Evolutionary conservation across 2,888 invertebrate genomes (phyloP).

Genomic region (Alloplasta piceator): DNA sequence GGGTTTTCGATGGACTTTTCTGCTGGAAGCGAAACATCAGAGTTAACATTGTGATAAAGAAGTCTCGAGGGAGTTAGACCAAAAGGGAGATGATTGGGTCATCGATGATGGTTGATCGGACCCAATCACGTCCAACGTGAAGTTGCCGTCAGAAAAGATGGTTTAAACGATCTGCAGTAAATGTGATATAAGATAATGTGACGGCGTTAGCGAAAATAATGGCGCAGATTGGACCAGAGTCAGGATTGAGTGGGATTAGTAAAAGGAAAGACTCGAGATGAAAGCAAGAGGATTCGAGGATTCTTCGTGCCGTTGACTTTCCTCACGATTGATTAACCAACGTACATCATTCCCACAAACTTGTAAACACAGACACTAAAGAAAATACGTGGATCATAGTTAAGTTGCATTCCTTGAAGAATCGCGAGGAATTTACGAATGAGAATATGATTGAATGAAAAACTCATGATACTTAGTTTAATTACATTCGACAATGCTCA

Average conservation of each 20-base stretch:
- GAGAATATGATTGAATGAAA: background rate
- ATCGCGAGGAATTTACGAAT: conserved; percentile 62
- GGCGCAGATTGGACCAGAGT: conserved; percentile 20
- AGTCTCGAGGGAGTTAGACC: background rate
- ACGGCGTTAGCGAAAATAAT: conserved; percentile 55
- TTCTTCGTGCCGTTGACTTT: conserved; percentile 37
- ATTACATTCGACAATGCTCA: conserved; percentile 46
- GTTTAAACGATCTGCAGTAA: conserved; percentile 29
- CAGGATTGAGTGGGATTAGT: conserved; percentile 20
- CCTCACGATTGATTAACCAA: conserved; percentile 47
- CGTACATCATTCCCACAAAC: conserved; percentile 74
- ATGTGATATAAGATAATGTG: conserved; percentile 63
- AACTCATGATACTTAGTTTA: conserved; percentile 6
- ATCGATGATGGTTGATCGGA: conserved; percentile 8
- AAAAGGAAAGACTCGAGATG: conserved; percentile 1
- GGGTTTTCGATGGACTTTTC: background rate
- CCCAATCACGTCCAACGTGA: background rate
- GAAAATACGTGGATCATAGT: conserved; percentile 35
- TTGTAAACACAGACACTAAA: conserved; percentile 47
- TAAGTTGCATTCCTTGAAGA: conserved; percentile 74
- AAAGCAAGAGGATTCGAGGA: conserved; percentile 10
- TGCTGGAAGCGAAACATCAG: conserved; percentile 2
- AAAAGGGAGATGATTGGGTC: background rate
- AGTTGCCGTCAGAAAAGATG: conserved; percentile 7
- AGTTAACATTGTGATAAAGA: background rate